A percentile compares a stretch with the other conserved stretches of the same genome.
Conservation (phyloP, 2,888 invertebrate genomes). For the Callyntrura sp. region DNA sequence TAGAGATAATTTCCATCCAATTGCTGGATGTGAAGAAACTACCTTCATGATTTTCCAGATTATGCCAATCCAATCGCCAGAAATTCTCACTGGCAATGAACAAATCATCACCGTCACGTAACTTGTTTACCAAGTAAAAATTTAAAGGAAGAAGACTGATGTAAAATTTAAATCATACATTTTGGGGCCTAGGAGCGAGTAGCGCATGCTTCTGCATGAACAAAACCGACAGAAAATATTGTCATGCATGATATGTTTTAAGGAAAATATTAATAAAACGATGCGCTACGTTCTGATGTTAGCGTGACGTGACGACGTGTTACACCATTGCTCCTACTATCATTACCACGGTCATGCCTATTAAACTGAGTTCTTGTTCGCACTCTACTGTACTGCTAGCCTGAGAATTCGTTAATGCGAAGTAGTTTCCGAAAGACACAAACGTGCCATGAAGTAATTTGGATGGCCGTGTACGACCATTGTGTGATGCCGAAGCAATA, state of each 20-base stretch:
- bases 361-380: not conserved
- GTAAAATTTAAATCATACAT: too few relatives aligned
- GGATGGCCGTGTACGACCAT: not conserved
- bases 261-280: not conserved
- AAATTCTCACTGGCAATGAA: too few relatives aligned
- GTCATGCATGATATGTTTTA: not conserved
- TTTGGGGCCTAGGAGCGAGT: not conserved
- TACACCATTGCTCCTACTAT: not conserved
- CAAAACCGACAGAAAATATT: not conserved
- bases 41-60: too few relatives aligned
- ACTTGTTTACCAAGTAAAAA: too few relatives aligned
- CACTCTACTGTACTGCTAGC: not conserved
- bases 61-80: too few relatives aligned
- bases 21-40: too few relatives aligned
- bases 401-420: not conserved
- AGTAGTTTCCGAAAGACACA: slow-evolving; percentile 1
- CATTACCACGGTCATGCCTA: not conserved
- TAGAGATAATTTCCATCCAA: too few relatives aligned
- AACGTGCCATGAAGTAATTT: slow-evolving; percentile 7
- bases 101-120: too few relatives aligned
- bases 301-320: not conserved
- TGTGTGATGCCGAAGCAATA: not conserved
- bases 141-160: too few relatives aligned
- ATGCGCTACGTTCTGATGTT: not conserved
- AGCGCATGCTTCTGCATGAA: not conserved